Evolutionary conservation across 1,140 invertebrate species (phyloP), one percentile per base, ranked within the genome.

Genomic region (Ganaspis sp.): DNA sequence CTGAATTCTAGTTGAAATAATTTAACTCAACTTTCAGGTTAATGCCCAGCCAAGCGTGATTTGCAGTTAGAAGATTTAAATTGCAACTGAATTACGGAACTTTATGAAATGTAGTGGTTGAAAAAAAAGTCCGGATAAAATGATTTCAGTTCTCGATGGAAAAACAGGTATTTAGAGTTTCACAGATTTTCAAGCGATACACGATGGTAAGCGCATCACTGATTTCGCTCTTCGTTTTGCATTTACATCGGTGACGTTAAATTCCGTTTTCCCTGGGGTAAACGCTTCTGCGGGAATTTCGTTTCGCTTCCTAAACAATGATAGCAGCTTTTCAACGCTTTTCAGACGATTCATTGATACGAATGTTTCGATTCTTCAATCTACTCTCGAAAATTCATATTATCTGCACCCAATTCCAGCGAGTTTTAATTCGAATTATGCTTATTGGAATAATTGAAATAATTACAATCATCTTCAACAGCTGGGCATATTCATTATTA

Each of bases 91-190:
- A 58, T 58, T 58, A 15, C 54, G 9, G 23, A 58, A 58, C 21
- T 58, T 58, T 58, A 58, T 58, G 54, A 58, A 58, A 58, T 23
- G 54, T 58, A 58, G 21, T 15, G 54, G 23, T 26, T 29, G 54
- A 54, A 23, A 58, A 58, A 58, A 12, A 26, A 12, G 19, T 26
- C 9, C 0, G 23, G 54, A 58, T 58, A 58, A 58, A 58, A 58
- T 58, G 54, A 58, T 58, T 58, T 58, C 54, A 58, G 54, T 58
- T 58, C 54, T 58, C 54, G 54, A 58, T 58, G 54, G 54, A 58
- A 58, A 58, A 58, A 58, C 23, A 58, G 54, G 54, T 58, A 58
- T 58, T 58, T 58, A 58, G 54, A 58, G 54, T 58, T 58, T 58
- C 54, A 58, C 54, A 58, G 54, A 58, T 58, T 58, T 58, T 5